phyloP scores from a whole-genome alignment of 1,140 invertebrate species.

The Brachionus sp. region DNA sequence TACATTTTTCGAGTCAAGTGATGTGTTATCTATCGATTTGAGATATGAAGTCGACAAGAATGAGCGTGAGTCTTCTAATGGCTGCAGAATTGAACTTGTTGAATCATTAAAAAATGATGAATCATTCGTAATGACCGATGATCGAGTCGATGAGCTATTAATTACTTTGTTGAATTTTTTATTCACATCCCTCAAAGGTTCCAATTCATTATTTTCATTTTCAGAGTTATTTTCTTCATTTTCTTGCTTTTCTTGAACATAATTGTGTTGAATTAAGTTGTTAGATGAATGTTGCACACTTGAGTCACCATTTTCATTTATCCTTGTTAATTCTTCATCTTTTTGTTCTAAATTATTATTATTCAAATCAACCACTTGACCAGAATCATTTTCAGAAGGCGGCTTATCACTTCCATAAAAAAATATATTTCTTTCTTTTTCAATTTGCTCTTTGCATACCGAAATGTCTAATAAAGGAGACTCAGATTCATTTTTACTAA shows the following conservation, averaged over 20 bases:
- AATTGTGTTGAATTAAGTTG: not conserved
- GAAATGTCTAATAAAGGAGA: not conserved
- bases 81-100: not conserved
- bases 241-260: not conserved
- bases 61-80: not conserved
- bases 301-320: not conserved
- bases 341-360: not conserved
- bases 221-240: not conserved
- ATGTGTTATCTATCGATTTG: not conserved
- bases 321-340: not conserved
- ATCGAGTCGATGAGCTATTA: not conserved
- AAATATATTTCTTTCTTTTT: conserved; percentile 24
- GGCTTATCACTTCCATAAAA: conserved; percentile 11
- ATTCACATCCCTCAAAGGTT: not conserved
- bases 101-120: conserved; percentile 8
- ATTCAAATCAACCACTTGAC: not conserved
- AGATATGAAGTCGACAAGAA: not conserved
- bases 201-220: not conserved
- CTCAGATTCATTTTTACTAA: not conserved
- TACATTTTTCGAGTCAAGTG: conserved; percentile 1
- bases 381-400: not conserved
- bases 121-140: conserved; percentile 5
- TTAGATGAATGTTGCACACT: not conserved
- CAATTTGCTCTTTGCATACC: not conserved
- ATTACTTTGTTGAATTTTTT: not conserved